These are phyloP conservation scores for Neoniphon sammara DNA, from an alignment of 2,797 vertebrate genomes.

Conservation along the genomic window DNA sequence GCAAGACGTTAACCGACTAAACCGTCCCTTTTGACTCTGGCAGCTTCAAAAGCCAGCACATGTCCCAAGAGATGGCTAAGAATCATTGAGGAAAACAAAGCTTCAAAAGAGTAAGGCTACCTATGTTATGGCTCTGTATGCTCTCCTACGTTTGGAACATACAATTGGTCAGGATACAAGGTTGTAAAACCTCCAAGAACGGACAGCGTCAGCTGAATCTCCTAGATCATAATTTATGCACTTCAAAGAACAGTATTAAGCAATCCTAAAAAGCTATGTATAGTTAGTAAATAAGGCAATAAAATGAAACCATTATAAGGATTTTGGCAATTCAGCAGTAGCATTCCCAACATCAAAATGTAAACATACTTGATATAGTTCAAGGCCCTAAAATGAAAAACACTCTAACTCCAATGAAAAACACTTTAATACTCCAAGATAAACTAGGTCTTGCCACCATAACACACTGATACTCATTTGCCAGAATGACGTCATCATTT, in stretches of 20 bases:
- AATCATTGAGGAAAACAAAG: slow-evolving; percentile 38
- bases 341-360: slow-evolving; percentile 12
- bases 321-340: neutral
- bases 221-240: neutral
- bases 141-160: slow-evolving; percentile 40
- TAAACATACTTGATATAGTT: slow-evolving; percentile 10
- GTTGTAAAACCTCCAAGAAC: slow-evolving; percentile 40
- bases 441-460: slow-evolving; percentile 43
- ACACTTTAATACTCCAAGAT: slow-evolving; percentile 46
- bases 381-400: slow-evolving; percentile 39
- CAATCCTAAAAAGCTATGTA: neutral
- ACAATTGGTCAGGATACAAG: slow-evolving; percentile 4
- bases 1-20: slow-evolving; percentile 68
- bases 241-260: slow-evolving; percentile 17
- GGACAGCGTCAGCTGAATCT: slow-evolving; percentile 16
- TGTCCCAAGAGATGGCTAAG: slow-evolving; percentile 55
- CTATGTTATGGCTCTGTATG: slow-evolving; percentile 30
- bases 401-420: slow-evolving; percentile 30
- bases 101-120: neutral
- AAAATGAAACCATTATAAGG: slow-evolving; percentile 13
- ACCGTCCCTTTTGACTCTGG: slow-evolving; percentile 64
- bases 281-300: slow-evolving; percentile 3
- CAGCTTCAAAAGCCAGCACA: slow-evolving; percentile 69
- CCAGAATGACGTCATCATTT: slow-evolving; percentile 47
- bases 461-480: slow-evolving; percentile 38